phyloP scores from a whole-genome alignment of 2,797 vertebrate species.

The Falco cherrug region DNA sequence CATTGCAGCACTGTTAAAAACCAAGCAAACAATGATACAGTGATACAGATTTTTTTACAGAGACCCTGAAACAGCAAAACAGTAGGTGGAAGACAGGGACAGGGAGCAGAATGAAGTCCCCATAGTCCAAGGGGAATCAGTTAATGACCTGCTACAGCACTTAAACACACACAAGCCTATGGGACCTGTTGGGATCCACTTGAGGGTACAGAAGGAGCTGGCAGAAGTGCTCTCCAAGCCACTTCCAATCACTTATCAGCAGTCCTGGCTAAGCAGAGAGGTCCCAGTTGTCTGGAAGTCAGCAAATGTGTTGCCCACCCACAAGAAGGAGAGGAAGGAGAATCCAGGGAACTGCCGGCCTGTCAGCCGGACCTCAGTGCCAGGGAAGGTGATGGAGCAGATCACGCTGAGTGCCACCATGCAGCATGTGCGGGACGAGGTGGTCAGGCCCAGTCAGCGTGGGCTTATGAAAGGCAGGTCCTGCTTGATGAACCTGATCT shows the following conservation, averaged over 20 bases:
- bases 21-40: neutral
- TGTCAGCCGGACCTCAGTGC: neutral
- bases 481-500: neutral
- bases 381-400: neutral
- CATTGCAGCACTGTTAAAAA: conserved; percentile 41
- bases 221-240: too few species aligned
- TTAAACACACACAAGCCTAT: neutral
- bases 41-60: neutral
- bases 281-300: neutral
- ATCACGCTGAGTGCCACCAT: neutral
- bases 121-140: neutral
- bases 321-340: neutral
- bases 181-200: neutral
- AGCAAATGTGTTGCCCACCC: neutral
- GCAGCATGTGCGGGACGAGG: fast-evolving
- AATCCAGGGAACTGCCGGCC: neutral
- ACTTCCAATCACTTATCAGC: neutral
- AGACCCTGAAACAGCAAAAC: neutral
- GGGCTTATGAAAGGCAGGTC: neutral
- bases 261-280: neutral
- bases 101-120: neutral
- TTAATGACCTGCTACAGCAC: neutral
- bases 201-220: too few species aligned
- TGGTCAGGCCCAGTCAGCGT: neutral
- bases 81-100: neutral